Conservation (phyloP, 2,888 invertebrate genomes). For the Dicyrtomina minuta region DNA sequence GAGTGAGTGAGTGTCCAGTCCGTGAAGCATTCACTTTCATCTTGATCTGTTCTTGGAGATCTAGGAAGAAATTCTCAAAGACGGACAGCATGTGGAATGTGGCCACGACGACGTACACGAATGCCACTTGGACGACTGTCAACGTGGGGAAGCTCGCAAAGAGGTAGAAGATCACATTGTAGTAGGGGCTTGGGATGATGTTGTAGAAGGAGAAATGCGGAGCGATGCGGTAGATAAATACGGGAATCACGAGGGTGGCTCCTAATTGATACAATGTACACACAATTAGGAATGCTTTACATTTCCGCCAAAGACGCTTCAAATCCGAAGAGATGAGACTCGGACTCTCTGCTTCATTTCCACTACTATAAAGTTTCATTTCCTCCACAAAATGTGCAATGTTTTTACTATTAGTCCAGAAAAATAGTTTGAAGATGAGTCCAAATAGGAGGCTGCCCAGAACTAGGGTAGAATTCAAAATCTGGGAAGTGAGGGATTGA, state of each 20-base stretch:
- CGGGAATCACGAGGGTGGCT: background rate
- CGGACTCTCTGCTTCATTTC: too few relatives aligned
- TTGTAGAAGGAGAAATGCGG: background rate
- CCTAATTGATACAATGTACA: background rate
- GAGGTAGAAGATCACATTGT: constrained; percentile 1
- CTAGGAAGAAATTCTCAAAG: constrained; percentile 16
- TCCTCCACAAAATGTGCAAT: background rate
- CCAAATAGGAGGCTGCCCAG: background rate
- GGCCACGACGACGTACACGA: constrained; percentile 1
- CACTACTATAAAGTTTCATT: too few relatives aligned
- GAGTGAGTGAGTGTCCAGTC: too few relatives aligned
- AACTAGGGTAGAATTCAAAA: constrained; percentile 12
- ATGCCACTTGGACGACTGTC: background rate
- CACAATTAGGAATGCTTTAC: background rate
- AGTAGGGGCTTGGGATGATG: constrained; percentile 6
- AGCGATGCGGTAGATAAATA: constrained; percentile 2
- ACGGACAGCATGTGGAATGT: constrained; percentile 17
- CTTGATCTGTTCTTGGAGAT: background rate
- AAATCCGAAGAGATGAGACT: too few relatives aligned
- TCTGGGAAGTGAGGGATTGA: background rate
- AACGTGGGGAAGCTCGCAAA: background rate
- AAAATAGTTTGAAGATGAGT: background rate
- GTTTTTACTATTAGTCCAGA: constrained; percentile 2
- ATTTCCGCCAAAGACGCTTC: background rate
- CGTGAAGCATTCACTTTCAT: background rate